A percentile compares a stretch with the other conserved stretches of the same genome.
phyloP scores from a whole-genome alignment of 2,113 vertebrate genomes.

The Circaetus gallicus region DNA sequence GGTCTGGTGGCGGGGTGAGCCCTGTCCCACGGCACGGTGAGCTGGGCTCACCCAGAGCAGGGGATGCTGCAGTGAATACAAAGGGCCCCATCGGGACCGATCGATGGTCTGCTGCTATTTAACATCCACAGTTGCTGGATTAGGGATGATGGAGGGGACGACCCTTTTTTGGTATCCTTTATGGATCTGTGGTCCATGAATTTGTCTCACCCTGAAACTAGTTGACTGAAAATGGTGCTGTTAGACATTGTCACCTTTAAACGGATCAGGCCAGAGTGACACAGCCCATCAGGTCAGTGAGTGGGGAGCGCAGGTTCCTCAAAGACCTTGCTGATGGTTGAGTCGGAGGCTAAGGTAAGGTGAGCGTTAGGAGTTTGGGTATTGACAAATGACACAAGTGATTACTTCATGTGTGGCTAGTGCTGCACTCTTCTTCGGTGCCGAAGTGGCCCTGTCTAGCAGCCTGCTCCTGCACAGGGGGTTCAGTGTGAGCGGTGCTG shows the following conservation, averaged over 20 bases:
- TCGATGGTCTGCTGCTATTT: rapidly evolving
- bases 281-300: not conserved
- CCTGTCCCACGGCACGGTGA: not conserved
- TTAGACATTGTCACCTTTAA: not conserved
- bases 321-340: not conserved
- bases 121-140: not conserved
- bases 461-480: not conserved
- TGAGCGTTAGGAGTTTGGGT: not conserved
- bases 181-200: not conserved
- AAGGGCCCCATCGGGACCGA: not conserved
- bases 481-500: not conserved
- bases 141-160: not conserved
- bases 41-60: not conserved
- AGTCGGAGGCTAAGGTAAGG: not conserved
- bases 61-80: no score
- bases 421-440: rapidly evolving
- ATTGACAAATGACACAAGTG: not conserved
- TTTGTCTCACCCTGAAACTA: not conserved
- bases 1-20: not conserved
- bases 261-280: not conserved
- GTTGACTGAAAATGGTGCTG: not conserved
- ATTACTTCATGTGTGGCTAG: not conserved
- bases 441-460: not conserved
- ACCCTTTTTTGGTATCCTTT: not conserved
- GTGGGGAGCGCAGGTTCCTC: not conserved